Conservation (phyloP, 2,888 invertebrate genomes). For the Chrysolina oricalcia region DNA sequence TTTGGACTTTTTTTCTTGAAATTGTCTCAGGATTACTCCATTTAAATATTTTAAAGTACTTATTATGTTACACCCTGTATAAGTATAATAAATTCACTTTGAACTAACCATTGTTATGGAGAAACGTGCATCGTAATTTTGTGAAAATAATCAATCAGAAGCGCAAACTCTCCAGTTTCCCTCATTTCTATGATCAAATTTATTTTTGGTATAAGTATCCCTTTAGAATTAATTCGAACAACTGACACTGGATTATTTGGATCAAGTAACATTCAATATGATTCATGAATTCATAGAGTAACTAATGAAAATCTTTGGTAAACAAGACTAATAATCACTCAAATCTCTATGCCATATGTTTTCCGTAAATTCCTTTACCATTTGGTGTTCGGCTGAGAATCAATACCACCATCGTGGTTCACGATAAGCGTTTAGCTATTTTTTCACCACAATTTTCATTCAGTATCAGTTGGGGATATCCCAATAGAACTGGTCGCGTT, state of each 20-base stretch:
- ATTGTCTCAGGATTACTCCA: too few species aligned
- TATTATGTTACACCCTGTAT: too few species aligned
- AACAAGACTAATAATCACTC: conserved; percentile 2
- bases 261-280: background rate
- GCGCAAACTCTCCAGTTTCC: too few species aligned
- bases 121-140: too few species aligned
- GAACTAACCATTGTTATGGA: too few species aligned
- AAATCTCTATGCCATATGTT: conserved; percentile 24
- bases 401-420: background rate
- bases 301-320: conserved; percentile 13
- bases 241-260: background rate
- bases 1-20: too few species aligned
- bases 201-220: background rate
- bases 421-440: background rate
- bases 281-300: conserved; percentile 11
- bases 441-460: background rate
- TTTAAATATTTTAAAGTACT: too few species aligned
- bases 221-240: background rate
- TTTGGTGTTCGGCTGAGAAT: background rate
- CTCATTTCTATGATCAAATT: too few species aligned
- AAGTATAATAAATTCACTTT: too few species aligned
- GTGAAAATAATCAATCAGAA: too few species aligned
- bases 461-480: too few species aligned
- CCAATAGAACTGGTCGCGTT: too few species aligned
- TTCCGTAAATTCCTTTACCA: background rate